Evolutionary conservation across 2,797 vertebrate species (phyloP), one percentile per base, ranked within the genome.

Genomic region (Argya squamiceps): DNA sequence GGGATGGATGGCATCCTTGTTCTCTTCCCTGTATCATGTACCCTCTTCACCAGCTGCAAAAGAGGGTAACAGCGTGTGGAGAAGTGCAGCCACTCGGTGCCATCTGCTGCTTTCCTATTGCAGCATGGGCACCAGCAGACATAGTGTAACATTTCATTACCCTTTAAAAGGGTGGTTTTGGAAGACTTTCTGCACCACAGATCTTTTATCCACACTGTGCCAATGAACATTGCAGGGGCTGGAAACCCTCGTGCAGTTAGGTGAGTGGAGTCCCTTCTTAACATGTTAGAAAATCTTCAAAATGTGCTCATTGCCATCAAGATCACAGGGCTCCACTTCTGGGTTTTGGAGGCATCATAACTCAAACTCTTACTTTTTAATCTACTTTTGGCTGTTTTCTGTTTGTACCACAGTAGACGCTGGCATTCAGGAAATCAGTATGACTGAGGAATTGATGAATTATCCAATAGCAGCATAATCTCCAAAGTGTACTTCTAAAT

Each of bases 41-140:
- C 52, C 21, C 50, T 76, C 67, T 47, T 56, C 29, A 68, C 6
- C 1, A 3, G 41, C 30, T 58, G 64, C 34, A 24, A 37, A 53
- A 78, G 21, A 3, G 16, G 12, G 24, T 30, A 79, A 46, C 30
- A 82, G 58, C 0, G 0, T 15, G 21, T 4, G 3, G 29, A 49
- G 41, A 64, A 71, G n/a, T 14, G 27, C 65, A 78, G 29, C 19
- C 19, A 7, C 26, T 30, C 0, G 0, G 10, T 73, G 46, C 37
- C 12, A 1, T 22, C 26, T 52, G 70, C 56, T 1, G 2, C 11
- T 55, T 82, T 39, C 78, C 36, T n/a, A n/a, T n/a, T n/a, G n/a
- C 26, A 43, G 37, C 0, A 1, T 5, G 12, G 39, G 12, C 41
- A 76, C 8, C 1, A 1, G 43, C 63, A 76, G 36, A 58, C 10